Percentiles rank a stretch among this genome's conserved stretches.
Conservation (phyloP, 2,888 invertebrate species). For the Cephalotes varians region DNA sequence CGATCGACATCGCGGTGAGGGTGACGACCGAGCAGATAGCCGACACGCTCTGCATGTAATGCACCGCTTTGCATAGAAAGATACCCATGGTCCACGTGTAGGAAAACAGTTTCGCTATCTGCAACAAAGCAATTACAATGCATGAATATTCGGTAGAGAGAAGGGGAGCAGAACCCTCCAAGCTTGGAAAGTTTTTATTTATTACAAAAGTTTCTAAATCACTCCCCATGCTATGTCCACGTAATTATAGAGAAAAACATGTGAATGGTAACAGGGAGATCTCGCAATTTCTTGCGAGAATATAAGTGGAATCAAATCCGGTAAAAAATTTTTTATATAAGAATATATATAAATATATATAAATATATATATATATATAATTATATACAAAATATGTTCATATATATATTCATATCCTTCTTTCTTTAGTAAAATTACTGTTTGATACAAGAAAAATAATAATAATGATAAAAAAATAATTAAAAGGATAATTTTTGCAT, state of each 20-base stretch:
- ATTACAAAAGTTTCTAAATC: background rate
- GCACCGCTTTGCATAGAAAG: constrained; percentile 89
- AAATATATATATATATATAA: no score
- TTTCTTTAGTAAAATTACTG: no score
- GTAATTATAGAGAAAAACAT: background rate
- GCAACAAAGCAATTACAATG: constrained; percentile 69
- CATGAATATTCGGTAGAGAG: background rate
- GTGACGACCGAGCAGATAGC: constrained; percentile 91
- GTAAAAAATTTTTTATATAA: no score
- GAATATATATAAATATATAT: no score
- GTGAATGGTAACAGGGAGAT: background rate
- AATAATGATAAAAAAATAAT: no score
- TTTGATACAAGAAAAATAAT: no score
- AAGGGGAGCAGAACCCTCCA: background rate
- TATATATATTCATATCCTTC: no score
- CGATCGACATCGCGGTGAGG: constrained; percentile 90
- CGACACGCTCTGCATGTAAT: constrained; percentile 91
- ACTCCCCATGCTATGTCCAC: background rate
- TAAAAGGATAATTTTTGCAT: no score
- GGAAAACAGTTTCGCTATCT: constrained; percentile 90
- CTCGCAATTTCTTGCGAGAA: background rate
- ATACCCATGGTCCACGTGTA: constrained; percentile 90
- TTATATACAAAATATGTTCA: no score
- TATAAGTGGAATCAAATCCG: background rate
- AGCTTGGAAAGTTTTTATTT: background rate